phyloP scores from a whole-genome alignment of 2,888 invertebrate species.

The Drosophila falleni region DNA sequence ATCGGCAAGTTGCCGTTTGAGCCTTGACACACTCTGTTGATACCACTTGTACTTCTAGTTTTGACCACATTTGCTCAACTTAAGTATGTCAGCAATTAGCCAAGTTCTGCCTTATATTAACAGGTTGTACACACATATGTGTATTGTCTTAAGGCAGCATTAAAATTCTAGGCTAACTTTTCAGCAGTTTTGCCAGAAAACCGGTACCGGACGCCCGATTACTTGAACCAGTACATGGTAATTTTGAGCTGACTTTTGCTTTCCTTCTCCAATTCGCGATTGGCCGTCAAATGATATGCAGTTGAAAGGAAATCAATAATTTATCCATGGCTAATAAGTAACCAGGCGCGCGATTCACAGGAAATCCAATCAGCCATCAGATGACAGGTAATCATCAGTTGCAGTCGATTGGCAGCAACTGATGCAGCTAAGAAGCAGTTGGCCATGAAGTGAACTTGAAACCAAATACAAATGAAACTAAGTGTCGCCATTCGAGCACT shows the following conservation, averaged over 20 bases:
- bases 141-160: slow-evolving; percentile 21
- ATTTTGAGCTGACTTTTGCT: slow-evolving; percentile 24
- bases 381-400: slow-evolving; percentile 48
- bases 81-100: slow-evolving; percentile 38
- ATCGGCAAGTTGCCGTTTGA: slow-evolving; percentile 1
- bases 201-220: slow-evolving; percentile 31
- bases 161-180: slow-evolving; percentile 58
- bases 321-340: slow-evolving; percentile 56
- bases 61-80: slow-evolving; percentile 2
- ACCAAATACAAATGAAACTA: slow-evolving; percentile 50
- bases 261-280: slow-evolving; percentile 20
- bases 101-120: slow-evolving; percentile 22
- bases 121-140: slow-evolving; percentile 5
- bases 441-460: slow-evolving; percentile 53
- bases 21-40: slow-evolving; percentile 48
- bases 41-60: slow-evolving; percentile 22
- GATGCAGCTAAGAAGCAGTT: slow-evolving; percentile 23
- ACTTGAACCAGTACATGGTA: slow-evolving; percentile 10
- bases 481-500: slow-evolving; percentile 40
- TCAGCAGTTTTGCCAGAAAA: slow-evolving; percentile 18
- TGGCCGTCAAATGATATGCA: slow-evolving; percentile 40
- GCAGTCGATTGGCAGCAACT: slow-evolving; percentile 25
- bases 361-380: slow-evolving; percentile 50
- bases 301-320: slow-evolving; percentile 53
- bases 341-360: slow-evolving; percentile 41